phyloP scores from a whole-genome alignment of 2,797 vertebrate species.

The Danio kyathit region DNA sequence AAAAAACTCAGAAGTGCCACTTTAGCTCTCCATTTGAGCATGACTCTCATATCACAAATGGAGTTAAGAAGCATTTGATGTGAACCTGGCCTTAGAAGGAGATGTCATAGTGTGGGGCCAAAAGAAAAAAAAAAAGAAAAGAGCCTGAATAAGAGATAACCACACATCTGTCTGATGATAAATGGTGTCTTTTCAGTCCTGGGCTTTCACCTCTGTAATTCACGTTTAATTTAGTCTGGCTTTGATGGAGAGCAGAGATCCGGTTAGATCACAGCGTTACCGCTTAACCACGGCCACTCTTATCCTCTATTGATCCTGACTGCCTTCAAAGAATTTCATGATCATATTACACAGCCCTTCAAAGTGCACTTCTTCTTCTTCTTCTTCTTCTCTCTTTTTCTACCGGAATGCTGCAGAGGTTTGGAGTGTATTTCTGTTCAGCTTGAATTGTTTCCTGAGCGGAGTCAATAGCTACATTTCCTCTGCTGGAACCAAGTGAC shows the following conservation, averaged over 20 bases:
- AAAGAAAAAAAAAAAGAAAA: conserved; percentile 1
- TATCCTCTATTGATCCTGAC: conserved; percentile 45
- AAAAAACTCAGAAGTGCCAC: not conserved
- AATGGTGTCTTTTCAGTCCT: conserved; percentile 36
- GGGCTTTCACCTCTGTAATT: conserved; percentile 45
- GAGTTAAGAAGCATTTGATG: conserved; percentile 39
- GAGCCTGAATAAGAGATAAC: conserved; percentile 16
- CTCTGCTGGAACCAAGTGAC: conserved; percentile 46
- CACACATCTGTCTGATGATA: conserved; percentile 24
- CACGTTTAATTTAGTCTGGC: conserved; percentile 45
- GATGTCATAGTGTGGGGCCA: conserved; percentile 29
- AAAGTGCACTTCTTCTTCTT: conserved; percentile 8
- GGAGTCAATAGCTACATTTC: conserved; percentile 52
- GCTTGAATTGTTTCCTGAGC: conserved; percentile 50
- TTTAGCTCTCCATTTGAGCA: not conserved
- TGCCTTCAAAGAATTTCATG: conserved; percentile 41
- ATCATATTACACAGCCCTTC: conserved; percentile 51
- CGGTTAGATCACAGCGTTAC: conserved; percentile 32
- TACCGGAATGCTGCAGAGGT: conserved; percentile 37
- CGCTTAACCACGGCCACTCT: conserved; percentile 6
- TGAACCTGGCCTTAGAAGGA: conserved; percentile 18
- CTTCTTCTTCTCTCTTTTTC: conserved; percentile 11
- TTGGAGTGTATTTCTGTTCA: conserved; percentile 52
- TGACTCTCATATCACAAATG: conserved; percentile 3
- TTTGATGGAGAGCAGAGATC: conserved; percentile 33